Evolutionary conservation across 64 coral and sea anemone genomes (phyloP).

Genomic region (Porites lutea): DNA sequence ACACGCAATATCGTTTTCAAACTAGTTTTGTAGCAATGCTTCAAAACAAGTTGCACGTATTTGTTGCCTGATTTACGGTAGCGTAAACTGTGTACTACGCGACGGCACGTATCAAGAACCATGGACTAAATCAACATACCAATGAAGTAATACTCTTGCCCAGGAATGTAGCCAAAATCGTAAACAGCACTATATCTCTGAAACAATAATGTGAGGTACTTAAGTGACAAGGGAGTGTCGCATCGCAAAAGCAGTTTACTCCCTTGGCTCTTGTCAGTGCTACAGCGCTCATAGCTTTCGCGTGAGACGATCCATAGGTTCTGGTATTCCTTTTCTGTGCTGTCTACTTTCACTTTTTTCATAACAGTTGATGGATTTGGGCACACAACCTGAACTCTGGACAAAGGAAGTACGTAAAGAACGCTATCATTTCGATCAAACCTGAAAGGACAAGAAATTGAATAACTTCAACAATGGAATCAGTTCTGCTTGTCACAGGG

Average conservation of each 20-base stretch:
- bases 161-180: conserved; percentile 47
- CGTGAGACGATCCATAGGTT: conserved; percentile 85
- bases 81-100: too few relatives aligned
- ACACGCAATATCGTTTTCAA: too few relatives aligned
- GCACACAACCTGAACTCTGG: conserved; percentile 71
- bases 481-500: too few relatives aligned
- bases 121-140: conserved; percentile 28
- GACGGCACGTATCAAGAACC: too few relatives aligned
- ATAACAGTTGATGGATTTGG: conserved; percentile 67
- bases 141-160: conserved; percentile 89
- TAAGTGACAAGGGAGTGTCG: conserved; percentile 62
- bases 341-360: conserved; percentile 41
- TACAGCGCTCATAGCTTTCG: conserved; percentile 71
- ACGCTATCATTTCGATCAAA: background rate
- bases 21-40: too few relatives aligned
- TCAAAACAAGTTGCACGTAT: too few relatives aligned
- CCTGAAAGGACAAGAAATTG: conserved; percentile 6
- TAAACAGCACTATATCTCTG: conserved; percentile 72
- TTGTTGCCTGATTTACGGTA: too few relatives aligned
- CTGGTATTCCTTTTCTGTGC: conserved; percentile 60
- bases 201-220: conserved; percentile 80
- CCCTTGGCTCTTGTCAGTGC: conserved; percentile 23
- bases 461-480: too few relatives aligned
- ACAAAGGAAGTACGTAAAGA: conserved; percentile 47
- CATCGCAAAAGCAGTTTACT: conserved; percentile 60